Percentiles rank a stretch among this genome's conserved stretches.
These are phyloP conservation scores for Scartelaos histophorus DNA, from an alignment of 2,113 vertebrate genomes.

Conservation along the genomic window DNA sequence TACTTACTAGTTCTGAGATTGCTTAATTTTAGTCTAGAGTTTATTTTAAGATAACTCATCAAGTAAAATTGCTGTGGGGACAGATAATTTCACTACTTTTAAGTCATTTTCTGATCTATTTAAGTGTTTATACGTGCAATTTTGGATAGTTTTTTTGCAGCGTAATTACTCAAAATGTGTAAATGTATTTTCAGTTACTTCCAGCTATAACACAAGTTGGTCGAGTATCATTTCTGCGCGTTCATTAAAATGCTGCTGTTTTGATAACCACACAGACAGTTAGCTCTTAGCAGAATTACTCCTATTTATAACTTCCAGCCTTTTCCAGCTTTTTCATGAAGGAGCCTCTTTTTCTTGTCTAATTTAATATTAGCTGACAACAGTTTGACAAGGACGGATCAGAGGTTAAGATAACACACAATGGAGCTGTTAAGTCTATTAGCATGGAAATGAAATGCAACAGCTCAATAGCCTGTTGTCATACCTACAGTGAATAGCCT, in stretches of 20 bases:
- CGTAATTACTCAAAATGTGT: no score
- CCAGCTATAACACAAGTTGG: not conserved
- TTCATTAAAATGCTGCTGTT: slow-evolving; percentile 49
- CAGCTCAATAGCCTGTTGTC: slow-evolving; percentile 78
- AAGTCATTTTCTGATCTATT: no score
- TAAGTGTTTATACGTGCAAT: no score
- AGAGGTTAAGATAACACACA: slow-evolving; percentile 71
- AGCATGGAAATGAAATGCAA: slow-evolving; percentile 81
- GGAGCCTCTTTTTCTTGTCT: slow-evolving; percentile 59
- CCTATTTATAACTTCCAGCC: slow-evolving; percentile 74
- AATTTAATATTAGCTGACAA: slow-evolving; percentile 70
- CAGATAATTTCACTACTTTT: no score
- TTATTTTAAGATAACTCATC: no score
- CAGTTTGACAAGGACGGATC: slow-evolving; percentile 61
- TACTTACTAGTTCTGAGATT: no score
- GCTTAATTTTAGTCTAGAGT: no score
- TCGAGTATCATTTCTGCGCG: slow-evolving; percentile 30
- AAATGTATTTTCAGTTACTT: no score
- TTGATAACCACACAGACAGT: slow-evolving; percentile 49
- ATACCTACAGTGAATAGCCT: slow-evolving; percentile 82
- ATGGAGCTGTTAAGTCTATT: slow-evolving; percentile 70
- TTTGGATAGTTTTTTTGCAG: no score
- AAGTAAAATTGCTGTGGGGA: no score
- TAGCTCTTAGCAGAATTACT: slow-evolving; percentile 49
- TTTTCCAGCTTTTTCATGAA: slow-evolving; percentile 69